Evolutionary conservation across 2,797 vertebrate species (phyloP).

Genomic region (Microctenopoma steveboyesi): DNA sequence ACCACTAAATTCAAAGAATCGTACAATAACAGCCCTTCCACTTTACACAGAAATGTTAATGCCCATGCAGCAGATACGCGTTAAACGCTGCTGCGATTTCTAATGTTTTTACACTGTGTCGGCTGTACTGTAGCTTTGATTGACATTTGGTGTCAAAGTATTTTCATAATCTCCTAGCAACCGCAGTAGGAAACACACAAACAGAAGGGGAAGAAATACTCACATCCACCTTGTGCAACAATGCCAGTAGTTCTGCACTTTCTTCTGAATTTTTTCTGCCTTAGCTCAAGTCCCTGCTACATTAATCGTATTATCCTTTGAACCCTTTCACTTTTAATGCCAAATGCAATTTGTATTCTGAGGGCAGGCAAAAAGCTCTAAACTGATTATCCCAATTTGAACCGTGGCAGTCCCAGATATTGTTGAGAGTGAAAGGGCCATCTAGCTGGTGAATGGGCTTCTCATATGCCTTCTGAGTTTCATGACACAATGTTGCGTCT

Average conservation of each 20-base stretch:
- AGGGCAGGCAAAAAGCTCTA: slow-evolving; percentile 96
- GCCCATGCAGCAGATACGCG: slow-evolving; percentile 21
- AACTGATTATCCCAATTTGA: slow-evolving; percentile 99
- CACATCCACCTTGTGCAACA: slow-evolving; percentile 83
- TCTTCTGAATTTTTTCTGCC: slow-evolving; percentile 76
- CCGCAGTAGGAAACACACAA: slow-evolving; percentile 50
- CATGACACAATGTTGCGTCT: slow-evolving; percentile 99
- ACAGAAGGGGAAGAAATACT: slow-evolving; percentile 32
- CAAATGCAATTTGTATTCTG: slow-evolving; percentile 99
- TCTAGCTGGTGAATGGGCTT: slow-evolving; percentile 95
- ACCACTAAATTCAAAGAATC: slow-evolving; percentile 70
- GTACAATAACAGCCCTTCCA: slow-evolving; percentile 57
- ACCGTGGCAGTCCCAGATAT: slow-evolving; percentile 97
- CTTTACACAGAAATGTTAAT: slow-evolving; percentile 55
- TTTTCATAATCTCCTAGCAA: slow-evolving; percentile 65
- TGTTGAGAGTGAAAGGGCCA: slow-evolving; percentile 98
- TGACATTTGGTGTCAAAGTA: slow-evolving; percentile 58
- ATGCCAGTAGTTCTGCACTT: slow-evolving; percentile 76
- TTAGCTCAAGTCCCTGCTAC: slow-evolving; percentile 95
- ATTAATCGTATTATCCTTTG: slow-evolving; percentile 99
- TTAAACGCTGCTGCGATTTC: slow-evolving; percentile 41
- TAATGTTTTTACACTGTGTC: slow-evolving; percentile 42
- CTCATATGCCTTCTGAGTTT: slow-evolving; percentile 99
- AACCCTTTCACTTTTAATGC: slow-evolving; percentile 98
- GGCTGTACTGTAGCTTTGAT: slow-evolving; percentile 51